Evolutionary conservation across 2,797 vertebrate species (phyloP), one percentile per base, ranked within the genome.

Genomic region (Phalloptychus januarius): DNA sequence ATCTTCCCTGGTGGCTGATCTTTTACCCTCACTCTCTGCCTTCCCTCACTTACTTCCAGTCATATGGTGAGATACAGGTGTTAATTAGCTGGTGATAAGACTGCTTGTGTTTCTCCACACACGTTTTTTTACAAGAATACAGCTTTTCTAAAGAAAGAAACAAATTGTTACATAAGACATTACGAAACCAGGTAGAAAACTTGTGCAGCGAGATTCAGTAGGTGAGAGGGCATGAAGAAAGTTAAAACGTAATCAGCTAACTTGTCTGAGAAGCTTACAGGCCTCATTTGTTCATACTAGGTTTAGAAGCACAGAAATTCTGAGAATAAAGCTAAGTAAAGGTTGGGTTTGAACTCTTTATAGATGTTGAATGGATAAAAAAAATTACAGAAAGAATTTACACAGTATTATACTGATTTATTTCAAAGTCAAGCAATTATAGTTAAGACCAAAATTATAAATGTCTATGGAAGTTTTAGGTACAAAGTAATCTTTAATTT

Each of bases 11-110:
- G 80, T 69, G 71, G 76, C 85, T 86, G 85, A 87, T 85, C 86
- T 87, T 74, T 87, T 63, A 69, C 77, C 74, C 77, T 82, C 74
- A 3, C 77, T 79, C 56, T 20, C 33, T 58, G 23, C 67, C 77
- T 69, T 67, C 50, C 63, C 80, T 52, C 69, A 15, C 15, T 67
- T 75, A 46, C 73, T 86, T 72, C 71, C n/a, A 77, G 72, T 88
- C 83, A 78, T 74, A 65, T 79, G 83, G 88, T 38, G 83, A 89
- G 84, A 88, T 78, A 48, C 87, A 90, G 91, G 91, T 90, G 89
- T 82, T 94, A 94, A 94, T 94, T 88, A 91, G 81, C n/a, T 15
- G 1, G 73, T 20, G 85, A 81, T 38, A 74, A 85, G 44, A n/a
- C 73, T 71, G 67, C 81, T 81, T 79, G 79, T 79, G 67, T 44